Base-by-base conservation (phyloP, 2,888 invertebrate genomes). In the Criorhina ranunculi region DNA sequence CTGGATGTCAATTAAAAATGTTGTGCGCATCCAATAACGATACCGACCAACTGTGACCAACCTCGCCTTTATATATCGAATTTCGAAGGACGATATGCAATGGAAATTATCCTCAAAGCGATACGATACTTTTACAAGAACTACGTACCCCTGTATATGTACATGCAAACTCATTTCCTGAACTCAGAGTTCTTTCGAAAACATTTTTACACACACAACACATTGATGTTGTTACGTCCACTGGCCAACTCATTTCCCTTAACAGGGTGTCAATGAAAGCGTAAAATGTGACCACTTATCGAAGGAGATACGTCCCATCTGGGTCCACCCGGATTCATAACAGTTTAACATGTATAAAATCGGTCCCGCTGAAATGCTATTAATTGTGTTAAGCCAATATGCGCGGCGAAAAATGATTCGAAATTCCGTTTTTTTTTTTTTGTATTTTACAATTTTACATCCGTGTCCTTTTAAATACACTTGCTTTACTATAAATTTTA, bases 341-440 rank as follows among this genome's bases (percentile, higher is more conserved):
- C 40, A n/a, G 33, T 7, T 44, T 31, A 51, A 53, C 15, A 53
- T 35, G 31, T 37, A 69, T 29, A 49, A 17, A 49, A 6, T 2
- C 19, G n/a, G 6, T 46, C 51, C 73, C 31, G 19, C 57, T 53
- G 73, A 75, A 69, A 37, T 29, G 69, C 75, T 80, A 85, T 85
- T 85, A 85, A 85, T 80, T 85, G 79, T 80, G 83, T 85, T 85
- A 85, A 79, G 64, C 83, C 83, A 85, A 85, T 85, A 80, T 85
- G 69, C 66, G 73, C 51, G 64, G 75, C 69, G 49, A 69, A 79
- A 78, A 67, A 78, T 73, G 70, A 80, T 83, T 64, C 64, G 59
- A 67, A n/a, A 24, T 24, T 24, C 4, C 24, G 24, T 77, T 59
- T 66, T 37, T 12, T 46, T 9, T 37, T 24, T 31, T 31, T 19